phyloP scores from a whole-genome alignment of 2,113 vertebrate species.

The Apodemus speciosus region DNA sequence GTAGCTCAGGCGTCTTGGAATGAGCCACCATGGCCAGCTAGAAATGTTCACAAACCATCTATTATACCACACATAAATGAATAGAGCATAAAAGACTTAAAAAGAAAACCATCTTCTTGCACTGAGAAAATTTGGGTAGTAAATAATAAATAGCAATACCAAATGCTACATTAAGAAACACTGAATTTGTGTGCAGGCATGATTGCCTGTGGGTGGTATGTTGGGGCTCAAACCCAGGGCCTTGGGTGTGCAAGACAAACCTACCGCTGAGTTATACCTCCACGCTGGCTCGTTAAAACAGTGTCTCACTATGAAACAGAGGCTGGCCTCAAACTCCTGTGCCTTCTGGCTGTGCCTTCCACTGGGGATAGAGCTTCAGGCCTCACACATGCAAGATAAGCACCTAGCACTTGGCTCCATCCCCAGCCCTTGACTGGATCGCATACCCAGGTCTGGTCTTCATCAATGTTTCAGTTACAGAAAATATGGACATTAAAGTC shows the following conservation, averaged over 20 bases:
- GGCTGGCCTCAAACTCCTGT: background rate
- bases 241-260: background rate
- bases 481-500: slow-evolving; percentile 3
- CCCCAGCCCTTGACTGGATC: background rate
- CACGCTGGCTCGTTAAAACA: background rate
- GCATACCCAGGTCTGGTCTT: background rate
- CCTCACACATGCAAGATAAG: background rate
- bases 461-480: background rate
- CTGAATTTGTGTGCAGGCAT: background rate
- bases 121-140: background rate
- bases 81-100: background rate
- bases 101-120: background rate
- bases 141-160: background rate
- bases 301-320: background rate
- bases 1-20: background rate
- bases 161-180: slow-evolving; percentile 8
- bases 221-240: background rate
- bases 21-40: background rate
- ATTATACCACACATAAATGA: background rate
- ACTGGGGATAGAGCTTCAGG: background rate
- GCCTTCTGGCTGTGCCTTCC: background rate
- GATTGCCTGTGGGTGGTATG: background rate
- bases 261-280: background rate
- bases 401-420: background rate
- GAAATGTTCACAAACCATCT: background rate